Percentiles rank a stretch among this genome's conserved stretches.
Evolutionary conservation across 1,140 invertebrate genomes (phyloP).

Genomic region (Anadara kagoshimensis): DNA sequence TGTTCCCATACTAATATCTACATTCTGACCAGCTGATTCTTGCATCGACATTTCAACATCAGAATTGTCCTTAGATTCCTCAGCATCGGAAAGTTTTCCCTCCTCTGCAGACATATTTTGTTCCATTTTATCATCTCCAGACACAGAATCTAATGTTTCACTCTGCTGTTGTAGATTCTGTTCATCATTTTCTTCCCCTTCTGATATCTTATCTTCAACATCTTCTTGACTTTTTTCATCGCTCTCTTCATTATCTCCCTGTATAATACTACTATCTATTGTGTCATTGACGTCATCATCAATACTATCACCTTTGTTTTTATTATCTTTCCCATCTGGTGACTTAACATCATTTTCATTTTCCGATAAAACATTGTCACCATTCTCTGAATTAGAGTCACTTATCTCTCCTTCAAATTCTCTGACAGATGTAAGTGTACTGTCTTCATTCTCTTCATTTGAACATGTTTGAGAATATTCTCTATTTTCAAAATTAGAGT

Average conservation of each 20-base stretch:
- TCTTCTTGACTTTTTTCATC: neutral
- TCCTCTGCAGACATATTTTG: no score
- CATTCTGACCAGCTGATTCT: neutral
- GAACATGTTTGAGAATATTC: neutral
- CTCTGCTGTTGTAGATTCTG: no score
- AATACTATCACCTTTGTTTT: neutral
- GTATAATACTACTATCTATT: neutral
- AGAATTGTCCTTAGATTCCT: no score
- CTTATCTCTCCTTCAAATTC: neutral
- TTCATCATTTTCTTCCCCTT: no score
- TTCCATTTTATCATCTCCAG: no score
- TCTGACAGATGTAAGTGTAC: neutral
- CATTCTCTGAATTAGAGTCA: constrained; percentile 1
- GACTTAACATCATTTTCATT: neutral
- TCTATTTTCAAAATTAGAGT: constrained; percentile 4
- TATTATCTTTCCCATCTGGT: neutral
- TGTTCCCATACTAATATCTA: neutral
- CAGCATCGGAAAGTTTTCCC: no score
- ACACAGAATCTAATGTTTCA: no score
- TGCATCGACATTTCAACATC: no score
- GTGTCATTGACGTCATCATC: neutral
- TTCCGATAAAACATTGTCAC: neutral
- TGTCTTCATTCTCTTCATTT: constrained; percentile 13
- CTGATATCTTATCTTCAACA: no score
- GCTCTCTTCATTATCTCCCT: constrained; percentile 2